A percentile compares a stretch with the other conserved stretches of the same genome.
Conservation (phyloP, 2,113 vertebrate species). For the Passer montanus region DNA sequence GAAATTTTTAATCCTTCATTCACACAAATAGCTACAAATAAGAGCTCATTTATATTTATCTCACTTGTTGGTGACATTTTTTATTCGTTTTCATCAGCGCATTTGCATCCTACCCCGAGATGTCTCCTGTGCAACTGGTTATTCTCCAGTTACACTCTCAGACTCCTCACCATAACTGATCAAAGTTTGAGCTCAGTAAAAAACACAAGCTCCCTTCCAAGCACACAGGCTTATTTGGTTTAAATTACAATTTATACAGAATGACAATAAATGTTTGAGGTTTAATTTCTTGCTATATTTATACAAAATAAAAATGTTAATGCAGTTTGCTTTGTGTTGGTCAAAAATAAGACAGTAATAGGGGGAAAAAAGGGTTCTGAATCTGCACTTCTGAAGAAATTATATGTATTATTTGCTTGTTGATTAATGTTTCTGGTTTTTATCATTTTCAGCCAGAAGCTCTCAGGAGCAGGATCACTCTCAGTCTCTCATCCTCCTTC, state of each 20-base stretch:
- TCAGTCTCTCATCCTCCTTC: neutral
- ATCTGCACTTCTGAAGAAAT: neutral
- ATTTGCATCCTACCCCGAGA: neutral
- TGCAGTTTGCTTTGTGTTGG: neutral
- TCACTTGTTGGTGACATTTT: neutral
- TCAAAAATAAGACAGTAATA: neutral
- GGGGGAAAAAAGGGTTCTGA: neutral
- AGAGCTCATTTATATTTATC: neutral
- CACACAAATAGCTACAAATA: neutral
- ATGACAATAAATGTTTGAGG: neutral
- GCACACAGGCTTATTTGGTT: neutral
- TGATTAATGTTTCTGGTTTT: neutral
- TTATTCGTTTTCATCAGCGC: neutral
- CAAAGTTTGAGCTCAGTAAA: neutral
- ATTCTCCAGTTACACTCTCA: neutral
- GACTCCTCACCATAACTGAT: neutral
- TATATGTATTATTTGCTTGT: accelerated
- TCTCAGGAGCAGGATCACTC: neutral
- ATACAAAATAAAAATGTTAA: neutral
- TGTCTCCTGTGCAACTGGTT: neutral
- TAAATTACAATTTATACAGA: neutral
- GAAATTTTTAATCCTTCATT: neutral
- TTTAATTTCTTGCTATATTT: neutral
- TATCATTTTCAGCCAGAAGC: neutral
- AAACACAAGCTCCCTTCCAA: neutral